These are phyloP conservation scores for Notiomystis cincta DNA, from an alignment of 2,113 vertebrate species.

Conservation along the genomic window DNA sequence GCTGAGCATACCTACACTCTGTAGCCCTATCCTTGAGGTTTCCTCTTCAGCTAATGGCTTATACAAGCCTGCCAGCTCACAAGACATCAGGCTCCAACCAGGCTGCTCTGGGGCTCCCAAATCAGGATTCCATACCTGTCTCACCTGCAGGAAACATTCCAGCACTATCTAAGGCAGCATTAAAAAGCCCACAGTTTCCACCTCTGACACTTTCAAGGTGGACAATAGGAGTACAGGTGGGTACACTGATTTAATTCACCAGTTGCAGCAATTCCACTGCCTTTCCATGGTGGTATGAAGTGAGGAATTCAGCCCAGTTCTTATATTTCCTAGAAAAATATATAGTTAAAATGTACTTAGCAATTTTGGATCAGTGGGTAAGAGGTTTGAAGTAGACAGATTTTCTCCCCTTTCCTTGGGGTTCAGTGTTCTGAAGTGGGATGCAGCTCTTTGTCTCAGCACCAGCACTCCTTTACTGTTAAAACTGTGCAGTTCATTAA, in stretches of 20 bases:
- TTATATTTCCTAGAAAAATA: neutral
- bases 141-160: neutral
- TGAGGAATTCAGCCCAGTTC: neutral
- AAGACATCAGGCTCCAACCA: neutral
- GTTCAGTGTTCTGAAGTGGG: neutral
- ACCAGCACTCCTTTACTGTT: neutral
- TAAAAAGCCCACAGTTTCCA: neutral
- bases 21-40: no score
- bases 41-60: neutral
- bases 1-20: neutral
- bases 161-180: neutral
- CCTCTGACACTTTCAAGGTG: neutral
- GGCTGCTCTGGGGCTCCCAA: neutral
- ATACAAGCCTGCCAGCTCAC: neutral
- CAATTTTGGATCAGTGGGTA: neutral
- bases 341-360: neutral
- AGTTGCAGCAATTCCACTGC: neutral
- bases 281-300: neutral
- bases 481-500: neutral
- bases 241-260: neutral
- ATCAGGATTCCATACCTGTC: neutral
- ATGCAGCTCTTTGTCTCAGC: neutral
- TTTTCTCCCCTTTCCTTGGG: neutral
- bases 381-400: neutral
- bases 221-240: neutral